Evolutionary conservation across 2,113 vertebrate species (phyloP), one percentile per base, ranked within the genome.

Genomic region (Barbus barbus): DNA sequence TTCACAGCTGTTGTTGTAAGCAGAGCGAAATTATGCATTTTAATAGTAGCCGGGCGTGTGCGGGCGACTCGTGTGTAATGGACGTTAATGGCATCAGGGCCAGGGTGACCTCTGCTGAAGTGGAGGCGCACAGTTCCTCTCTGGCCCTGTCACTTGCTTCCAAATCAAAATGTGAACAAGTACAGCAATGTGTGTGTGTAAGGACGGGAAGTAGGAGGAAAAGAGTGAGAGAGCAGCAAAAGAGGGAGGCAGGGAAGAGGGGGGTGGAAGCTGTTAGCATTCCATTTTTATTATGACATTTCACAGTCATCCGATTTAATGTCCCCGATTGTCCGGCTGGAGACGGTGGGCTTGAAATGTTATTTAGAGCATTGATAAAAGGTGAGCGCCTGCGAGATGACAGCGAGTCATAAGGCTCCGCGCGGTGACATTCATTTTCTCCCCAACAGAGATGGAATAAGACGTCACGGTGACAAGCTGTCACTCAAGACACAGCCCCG

Each of bases 341-440:
- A 96, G 96, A 95, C 93, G 95, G 95, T 95, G 94, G 95, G 96
- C 94, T 96, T 95, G 95, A 96, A 96, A 96, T 96, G 96, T 97
- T 97, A 97, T 96, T 96, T 95, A 94, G 95, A 95, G 95, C 93
- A 93, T 94, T 97, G 97, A 98, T 98, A 96, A 98, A 97, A 98
- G 96, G 96, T 97, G 97, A 97, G 93, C 92, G 86, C 94, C 95
- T 95, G 96, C 94, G 96, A 95, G 95, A 97, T 97, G 97, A 97
- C 96, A 98, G 96, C 93, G 81, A 97, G 96, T 97, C 96, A 96
- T 95, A 95, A 96, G 95, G 95, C 95, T 95, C 56, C 93, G 95
- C 94, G 92, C 92, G 94, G 94, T 97, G 97, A 97, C 96, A 97
- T 98, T 98, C 96, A 97, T 97, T 97, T 97, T 96, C 95, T 96